Evolutionary conservation across 2,113 vertebrate genomes (phyloP), one percentile per base, ranked within the genome.

Genomic region (Dunckerocampus dactyliophorus): DNA sequence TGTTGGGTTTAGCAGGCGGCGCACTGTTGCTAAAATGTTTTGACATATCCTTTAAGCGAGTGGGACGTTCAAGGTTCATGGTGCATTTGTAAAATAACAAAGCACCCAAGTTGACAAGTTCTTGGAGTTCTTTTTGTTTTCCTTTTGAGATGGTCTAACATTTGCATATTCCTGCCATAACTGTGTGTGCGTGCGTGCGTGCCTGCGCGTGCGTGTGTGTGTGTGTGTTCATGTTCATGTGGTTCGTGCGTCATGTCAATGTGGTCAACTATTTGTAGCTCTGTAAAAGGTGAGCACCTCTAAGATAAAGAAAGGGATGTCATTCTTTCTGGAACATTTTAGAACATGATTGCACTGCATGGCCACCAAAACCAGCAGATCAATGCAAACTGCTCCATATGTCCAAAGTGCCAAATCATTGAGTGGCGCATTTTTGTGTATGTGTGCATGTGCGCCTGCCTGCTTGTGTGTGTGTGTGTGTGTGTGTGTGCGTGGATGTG

Each of bases 341-440:
- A 37, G 39, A 76, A 69, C 31, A 82, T 63, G 76, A 71, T 77
- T 83, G 80, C 86, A 86, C 85, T 85, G 86, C 86, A 88, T 86
- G 85, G 83, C 77, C 78, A 82, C 77, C 79, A 75, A 66, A 87
- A 90, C 88, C 87, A 91, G 88, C 90, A 90, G 85, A 89, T 86
- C 86, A 88, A 87, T 91, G 87, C 88, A 88, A 90, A 83, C 79
- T 74, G 73, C 81, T 87, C 80, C 77, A 76, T 71, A 76, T 82
- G 84, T 89, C 87, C 83, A 85, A 88, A 90, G 90, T 92, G 89
- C 91, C 91, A 91, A 90, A 89, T 76, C 78, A 77, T 56, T 48
- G 51, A 72, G 60, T 72, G 83, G 82, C 83, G 67, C 81, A 74
- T 82, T 60, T 67, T 77, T 62, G 69, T 74, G 65, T 71, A 67